Percentiles rank a stretch among this genome's conserved stretches.
Evolutionary conservation across 2,888 invertebrate species (phyloP).

Genomic region (Syrista parreyssii): DNA sequence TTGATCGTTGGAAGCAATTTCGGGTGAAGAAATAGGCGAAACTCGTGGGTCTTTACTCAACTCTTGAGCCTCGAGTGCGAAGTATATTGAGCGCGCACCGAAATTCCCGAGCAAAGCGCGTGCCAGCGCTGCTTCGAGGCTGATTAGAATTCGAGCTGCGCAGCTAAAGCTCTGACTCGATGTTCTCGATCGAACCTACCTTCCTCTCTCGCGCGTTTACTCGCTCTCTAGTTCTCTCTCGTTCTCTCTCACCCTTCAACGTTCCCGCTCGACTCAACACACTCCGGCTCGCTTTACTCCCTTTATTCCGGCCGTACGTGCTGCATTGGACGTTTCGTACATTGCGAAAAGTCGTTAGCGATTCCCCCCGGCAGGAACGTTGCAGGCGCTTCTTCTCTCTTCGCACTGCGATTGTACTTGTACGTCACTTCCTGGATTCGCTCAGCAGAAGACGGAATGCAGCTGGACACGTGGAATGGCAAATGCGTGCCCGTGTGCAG

Average conservation of each 20-base stretch:
- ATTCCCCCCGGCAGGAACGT: too few relatives aligned
- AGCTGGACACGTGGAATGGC: too few relatives aligned
- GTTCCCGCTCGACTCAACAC: constrained; percentile 17
- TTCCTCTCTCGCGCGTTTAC: not conserved
- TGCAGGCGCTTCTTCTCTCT: too few relatives aligned
- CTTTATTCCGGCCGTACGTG: too few relatives aligned
- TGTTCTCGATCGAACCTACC: constrained; percentile 15
- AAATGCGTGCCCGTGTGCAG: too few relatives aligned
- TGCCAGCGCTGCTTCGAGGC: not conserved
- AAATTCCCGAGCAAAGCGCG: not conserved
- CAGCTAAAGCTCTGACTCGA: not conserved
- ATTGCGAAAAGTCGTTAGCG: too few relatives aligned
- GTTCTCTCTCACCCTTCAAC: constrained; percentile 11
- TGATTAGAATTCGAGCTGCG: constrained; percentile 3
- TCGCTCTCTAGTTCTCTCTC: not conserved
- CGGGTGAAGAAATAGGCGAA: not conserved
- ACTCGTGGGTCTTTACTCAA: not conserved
- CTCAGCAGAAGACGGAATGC: too few relatives aligned
- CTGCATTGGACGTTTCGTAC: too few relatives aligned
- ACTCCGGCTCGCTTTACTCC: too few relatives aligned
- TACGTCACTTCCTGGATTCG: too few relatives aligned
- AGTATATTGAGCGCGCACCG: not conserved
- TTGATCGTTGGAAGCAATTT: not conserved
- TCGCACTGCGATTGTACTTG: too few relatives aligned
- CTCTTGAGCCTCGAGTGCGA: not conserved